Base-by-base conservation (phyloP, 2,888 invertebrate species). In the Stomorhina lunata region DNA sequence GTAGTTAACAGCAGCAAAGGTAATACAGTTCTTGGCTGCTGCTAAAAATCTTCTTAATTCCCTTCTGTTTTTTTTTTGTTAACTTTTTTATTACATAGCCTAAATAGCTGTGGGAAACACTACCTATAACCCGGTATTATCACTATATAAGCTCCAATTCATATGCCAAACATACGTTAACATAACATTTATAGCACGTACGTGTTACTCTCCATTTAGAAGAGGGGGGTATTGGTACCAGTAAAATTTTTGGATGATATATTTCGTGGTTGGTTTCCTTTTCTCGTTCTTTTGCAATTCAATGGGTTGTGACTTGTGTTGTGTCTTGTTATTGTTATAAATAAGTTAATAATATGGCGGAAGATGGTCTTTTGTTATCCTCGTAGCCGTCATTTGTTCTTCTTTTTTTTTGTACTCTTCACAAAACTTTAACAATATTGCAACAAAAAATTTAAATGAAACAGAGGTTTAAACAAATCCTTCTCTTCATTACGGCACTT, bases 301-400 rank as follows among this genome's bases (percentile, higher is more conserved):
- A 72, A 80, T 73, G 80, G 80, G 72, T n/a, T 80, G 83, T 80
- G 80, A 69, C 72, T 80, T 73, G 63, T 72, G 76, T 73, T 83
- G 77, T 72, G 75, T 86, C 87, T 88, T 86, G 87, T 88, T 88
- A 88, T 87, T 87, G 89, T 91, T 91, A 90, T 90, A 90, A 91
- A 91, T 90, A 90, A 91, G 91, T 91, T 91, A 91, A 91, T 91
- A 91, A 90, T 87, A 91, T 90, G 90, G 91, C 91, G 91, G 91
- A 90, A 90, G 88, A 88, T 87, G 86, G 87, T 87, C 88, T 89
- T 89, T 90, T 84, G 85, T 85, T 82, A 83, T 84, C 72, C 76
- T 77, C 48, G 61, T 72, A 66, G 57, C 71, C 71, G 57, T 82
- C 69, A 81, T 78, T 83, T 80, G 61, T 37, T 59, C n/a, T n/a